These are phyloP conservation scores for Rhagoletis zephyria DNA, from an alignment of 1,140 invertebrate species.

Conservation along the genomic window DNA sequence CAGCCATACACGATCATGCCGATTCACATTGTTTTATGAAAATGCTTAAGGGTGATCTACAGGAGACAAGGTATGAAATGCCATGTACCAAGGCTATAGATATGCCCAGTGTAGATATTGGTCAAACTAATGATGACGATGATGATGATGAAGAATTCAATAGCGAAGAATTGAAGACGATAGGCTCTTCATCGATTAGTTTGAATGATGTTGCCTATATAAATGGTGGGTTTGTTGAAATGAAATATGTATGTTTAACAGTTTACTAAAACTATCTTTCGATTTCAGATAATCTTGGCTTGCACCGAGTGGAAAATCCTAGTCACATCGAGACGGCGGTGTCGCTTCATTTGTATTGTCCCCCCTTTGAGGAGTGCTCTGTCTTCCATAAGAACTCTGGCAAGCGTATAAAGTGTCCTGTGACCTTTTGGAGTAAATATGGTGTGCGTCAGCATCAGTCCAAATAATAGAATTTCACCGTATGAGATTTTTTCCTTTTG, in stretches of 20 bases:
- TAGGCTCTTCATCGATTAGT: slow-evolving; percentile 78
- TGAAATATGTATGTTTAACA: background rate
- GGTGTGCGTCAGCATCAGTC: slow-evolving; percentile 56
- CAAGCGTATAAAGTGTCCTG: slow-evolving; percentile 77
- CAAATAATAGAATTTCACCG: background rate
- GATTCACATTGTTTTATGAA: slow-evolving; percentile 99
- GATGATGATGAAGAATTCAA: slow-evolving; percentile 58
- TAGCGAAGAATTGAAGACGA: slow-evolving; percentile 75
- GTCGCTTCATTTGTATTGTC: slow-evolving; percentile 95
- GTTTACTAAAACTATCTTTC: slow-evolving; percentile 7
- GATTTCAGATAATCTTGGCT: slow-evolving; percentile 87
- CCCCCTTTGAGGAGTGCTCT: slow-evolving; percentile 90
- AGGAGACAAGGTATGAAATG: slow-evolving; percentile 77
- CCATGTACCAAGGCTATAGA: slow-evolving; percentile 61
- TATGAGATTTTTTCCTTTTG: too few relatives aligned
- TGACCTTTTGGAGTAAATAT: slow-evolving; percentile 83
- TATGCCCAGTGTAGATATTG: slow-evolving; percentile 48
- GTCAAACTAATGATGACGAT: slow-evolving; percentile 54
- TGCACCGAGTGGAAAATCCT: slow-evolving; percentile 96
- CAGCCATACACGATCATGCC: slow-evolving; percentile 96
- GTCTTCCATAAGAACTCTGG: slow-evolving; percentile 94
- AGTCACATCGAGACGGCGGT: slow-evolving; percentile 90
- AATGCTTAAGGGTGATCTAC: slow-evolving; percentile 81
- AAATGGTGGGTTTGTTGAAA: slow-evolving; percentile 81
- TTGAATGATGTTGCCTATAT: slow-evolving; percentile 93